Conservation (phyloP, 2,113 vertebrate species). For the Narcine bancroftii region DNA sequence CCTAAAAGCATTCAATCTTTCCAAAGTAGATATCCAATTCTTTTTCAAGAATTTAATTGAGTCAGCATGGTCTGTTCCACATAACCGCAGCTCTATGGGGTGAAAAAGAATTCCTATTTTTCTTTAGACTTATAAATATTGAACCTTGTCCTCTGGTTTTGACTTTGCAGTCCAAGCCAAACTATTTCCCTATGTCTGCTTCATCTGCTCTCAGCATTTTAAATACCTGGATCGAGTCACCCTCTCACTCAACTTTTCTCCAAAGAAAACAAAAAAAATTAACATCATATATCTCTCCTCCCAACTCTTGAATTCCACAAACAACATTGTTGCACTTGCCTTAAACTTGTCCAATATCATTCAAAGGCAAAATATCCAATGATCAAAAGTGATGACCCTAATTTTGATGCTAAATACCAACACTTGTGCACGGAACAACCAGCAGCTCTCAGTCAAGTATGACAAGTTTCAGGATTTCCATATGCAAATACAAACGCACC, state of each 20-base stretch:
- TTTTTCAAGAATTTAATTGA: not conserved
- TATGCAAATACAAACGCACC: too few relatives aligned
- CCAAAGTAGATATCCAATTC: not conserved
- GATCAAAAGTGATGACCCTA: not conserved
- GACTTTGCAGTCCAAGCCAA: not conserved
- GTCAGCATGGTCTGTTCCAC: not conserved
- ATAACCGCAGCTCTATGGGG: not conserved
- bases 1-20: not conserved
- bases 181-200: not conserved
- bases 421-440: too few relatives aligned
- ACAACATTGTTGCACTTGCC: not conserved
- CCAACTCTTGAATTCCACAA: not conserved
- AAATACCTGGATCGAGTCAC: not conserved
- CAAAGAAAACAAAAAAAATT: slow-evolving; percentile 7
- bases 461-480: too few relatives aligned
- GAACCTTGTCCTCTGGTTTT: not conserved
- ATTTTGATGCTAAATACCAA: not conserved
- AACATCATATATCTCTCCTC: not conserved
- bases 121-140: not conserved
- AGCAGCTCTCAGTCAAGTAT: too few relatives aligned
- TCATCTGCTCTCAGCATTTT: not conserved
- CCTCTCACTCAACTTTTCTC: not conserved
- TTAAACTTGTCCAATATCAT: not conserved
- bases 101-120: not conserved
- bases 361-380: not conserved